These are phyloP conservation scores for Phrynosoma platyrhinos DNA, from an alignment of 2,113 vertebrate species.

Conservation along the genomic window DNA sequence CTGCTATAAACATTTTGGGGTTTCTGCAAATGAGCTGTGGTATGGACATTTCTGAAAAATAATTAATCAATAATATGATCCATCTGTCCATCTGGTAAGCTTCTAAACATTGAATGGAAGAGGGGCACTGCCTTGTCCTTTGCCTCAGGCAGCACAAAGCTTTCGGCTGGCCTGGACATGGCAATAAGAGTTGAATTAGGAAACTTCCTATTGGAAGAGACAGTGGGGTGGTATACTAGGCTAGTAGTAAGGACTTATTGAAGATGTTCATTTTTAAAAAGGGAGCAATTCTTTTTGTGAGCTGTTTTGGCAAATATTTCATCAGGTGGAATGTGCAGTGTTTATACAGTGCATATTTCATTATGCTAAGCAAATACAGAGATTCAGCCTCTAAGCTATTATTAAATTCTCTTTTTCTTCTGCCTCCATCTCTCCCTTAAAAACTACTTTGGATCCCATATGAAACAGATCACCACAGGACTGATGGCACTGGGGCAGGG, in stretches of 20 bases:
- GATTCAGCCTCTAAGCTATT: slow-evolving; percentile 62
- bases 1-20: not conserved
- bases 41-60: not conserved
- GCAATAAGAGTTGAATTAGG: accelerated
- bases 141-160: too few species aligned
- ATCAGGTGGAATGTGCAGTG: slow-evolving; percentile 75
- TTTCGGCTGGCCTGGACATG: not conserved
- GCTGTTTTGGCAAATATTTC: slow-evolving; percentile 60
- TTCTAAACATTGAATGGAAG: not conserved
- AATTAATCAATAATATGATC: not conserved
- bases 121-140: too few species aligned
- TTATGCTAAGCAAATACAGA: slow-evolving; percentile 69
- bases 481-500: slow-evolving; percentile 55
- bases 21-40: not conserved
- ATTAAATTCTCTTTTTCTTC: slow-evolving; percentile 64
- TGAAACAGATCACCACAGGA: slow-evolving; percentile 71
- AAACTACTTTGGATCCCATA: slow-evolving; percentile 68
- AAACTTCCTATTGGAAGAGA: not conserved
- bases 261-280: slow-evolving; percentile 11
- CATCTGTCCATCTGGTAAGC: not conserved
- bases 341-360: slow-evolving; percentile 75
- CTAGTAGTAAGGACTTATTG: not conserved
- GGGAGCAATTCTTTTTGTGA: slow-evolving; percentile 64
- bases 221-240: slow-evolving; percentile 27
- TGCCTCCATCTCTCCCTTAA: slow-evolving; percentile 67